phyloP scores from a whole-genome alignment of 2,888 invertebrate species.

The Nephrotoma appendiculata region DNA sequence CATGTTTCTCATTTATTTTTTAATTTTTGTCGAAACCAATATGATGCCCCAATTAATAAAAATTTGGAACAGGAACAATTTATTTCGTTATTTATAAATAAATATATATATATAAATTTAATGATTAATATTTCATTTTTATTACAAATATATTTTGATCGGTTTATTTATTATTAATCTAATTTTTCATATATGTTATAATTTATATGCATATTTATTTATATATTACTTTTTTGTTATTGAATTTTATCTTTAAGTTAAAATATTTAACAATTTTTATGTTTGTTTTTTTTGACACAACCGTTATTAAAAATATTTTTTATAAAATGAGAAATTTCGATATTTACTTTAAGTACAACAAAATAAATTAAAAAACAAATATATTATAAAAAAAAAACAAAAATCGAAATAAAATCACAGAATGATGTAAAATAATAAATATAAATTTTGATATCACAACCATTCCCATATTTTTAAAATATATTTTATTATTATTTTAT shows the following conservation, averaged over 20 bases:
- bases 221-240: background rate
- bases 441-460: background rate
- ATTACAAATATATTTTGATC: background rate
- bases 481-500: background rate
- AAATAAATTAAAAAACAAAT: background rate
- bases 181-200: background rate
- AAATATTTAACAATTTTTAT: background rate
- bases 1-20: background rate
- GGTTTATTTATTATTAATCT: background rate
- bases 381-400: background rate
- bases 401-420: background rate
- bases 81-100: background rate
- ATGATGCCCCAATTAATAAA: background rate
- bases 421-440: background rate
- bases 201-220: background rate
- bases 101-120: background rate
- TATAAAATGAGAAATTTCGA: background rate
- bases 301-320: background rate
- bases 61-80: slow-evolving; percentile 2
- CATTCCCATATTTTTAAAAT: background rate
- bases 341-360: background rate
- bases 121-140: background rate
- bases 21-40: background rate
- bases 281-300: background rate
- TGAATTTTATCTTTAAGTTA: background rate